phyloP scores from a whole-genome alignment of 2,113 vertebrate genomes.

The Prunella himalayana region DNA sequence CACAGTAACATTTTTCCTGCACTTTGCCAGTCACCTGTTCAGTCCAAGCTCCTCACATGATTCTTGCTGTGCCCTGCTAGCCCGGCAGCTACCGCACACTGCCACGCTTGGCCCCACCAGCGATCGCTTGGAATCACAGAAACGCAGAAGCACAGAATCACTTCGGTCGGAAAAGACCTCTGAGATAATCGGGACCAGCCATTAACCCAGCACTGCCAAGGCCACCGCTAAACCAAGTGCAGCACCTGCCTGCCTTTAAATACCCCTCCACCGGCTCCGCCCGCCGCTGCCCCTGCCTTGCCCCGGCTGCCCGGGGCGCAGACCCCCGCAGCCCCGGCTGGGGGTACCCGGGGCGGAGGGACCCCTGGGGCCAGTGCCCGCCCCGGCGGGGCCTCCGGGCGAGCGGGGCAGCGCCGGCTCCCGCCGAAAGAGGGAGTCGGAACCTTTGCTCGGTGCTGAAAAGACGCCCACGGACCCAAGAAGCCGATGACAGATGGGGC shows the following conservation, averaged over 20 bases:
- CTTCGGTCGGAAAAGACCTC: not conserved
- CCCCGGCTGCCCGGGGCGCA: not conserved
- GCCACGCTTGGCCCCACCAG: not conserved
- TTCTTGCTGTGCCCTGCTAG: rapidly evolving
- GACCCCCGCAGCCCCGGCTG: not conserved
- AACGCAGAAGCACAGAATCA: not conserved
- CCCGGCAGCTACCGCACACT: rapidly evolving
- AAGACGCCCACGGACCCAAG: rapidly evolving
- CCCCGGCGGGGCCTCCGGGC: not conserved
- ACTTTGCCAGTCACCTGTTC: rapidly evolving
- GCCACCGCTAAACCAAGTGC: not conserved
- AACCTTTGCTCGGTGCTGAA: not conserved
- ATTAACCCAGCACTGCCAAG: not conserved
- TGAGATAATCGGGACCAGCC: not conserved
- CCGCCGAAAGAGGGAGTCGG: not conserved
- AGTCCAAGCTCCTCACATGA: rapidly evolving
- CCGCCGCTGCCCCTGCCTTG: not conserved
- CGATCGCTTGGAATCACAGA: not conserved
- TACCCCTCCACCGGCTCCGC: rapidly evolving
- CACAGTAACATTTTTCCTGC: not conserved
- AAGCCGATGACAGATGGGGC: rapidly evolving
- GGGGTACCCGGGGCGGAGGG: not conserved
- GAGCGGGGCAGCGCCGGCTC: not conserved
- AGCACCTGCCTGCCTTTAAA: not conserved
- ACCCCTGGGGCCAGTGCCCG: not conserved